phyloP scores from a whole-genome alignment of 2,113 vertebrate genomes.

The Hassar affinis region DNA sequence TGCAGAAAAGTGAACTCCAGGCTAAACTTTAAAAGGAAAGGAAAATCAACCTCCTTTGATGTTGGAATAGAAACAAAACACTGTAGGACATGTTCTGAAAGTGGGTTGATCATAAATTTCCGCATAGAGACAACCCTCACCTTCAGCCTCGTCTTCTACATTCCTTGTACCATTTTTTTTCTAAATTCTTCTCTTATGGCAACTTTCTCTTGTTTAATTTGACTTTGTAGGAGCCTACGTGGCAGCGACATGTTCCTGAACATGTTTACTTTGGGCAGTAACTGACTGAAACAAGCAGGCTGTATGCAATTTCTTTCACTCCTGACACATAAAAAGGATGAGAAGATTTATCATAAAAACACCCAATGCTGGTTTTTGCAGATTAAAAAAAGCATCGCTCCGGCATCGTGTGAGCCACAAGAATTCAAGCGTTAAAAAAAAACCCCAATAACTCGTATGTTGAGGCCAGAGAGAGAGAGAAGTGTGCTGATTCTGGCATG shows the following conservation, averaged over 20 bases:
- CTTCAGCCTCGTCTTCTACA: constrained; percentile 24
- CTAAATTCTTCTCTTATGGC: not conserved
- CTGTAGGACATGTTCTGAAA: constrained; percentile 51
- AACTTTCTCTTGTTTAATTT: not conserved
- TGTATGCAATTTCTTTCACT: constrained; percentile 5
- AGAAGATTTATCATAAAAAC: constrained; percentile 39
- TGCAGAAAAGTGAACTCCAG: constrained; percentile 48
- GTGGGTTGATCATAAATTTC: constrained; percentile 41
- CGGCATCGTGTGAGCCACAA: constrained; percentile 63
- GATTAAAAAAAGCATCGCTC: constrained; percentile 38
- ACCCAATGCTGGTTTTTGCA: constrained; percentile 45
- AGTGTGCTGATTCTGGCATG: constrained; percentile 78
- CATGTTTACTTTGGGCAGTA: not conserved
- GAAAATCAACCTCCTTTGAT: constrained; percentile 48
- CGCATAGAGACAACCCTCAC: constrained; percentile 24
- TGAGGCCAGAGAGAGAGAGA: constrained; percentile 63
- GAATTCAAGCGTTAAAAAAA: constrained; percentile 62
- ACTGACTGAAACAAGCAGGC: constrained; percentile 1
- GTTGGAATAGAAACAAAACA: constrained; percentile 51
- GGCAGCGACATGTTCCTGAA: constrained; percentile 18
- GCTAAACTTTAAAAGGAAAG: constrained; percentile 51
- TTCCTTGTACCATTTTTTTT: constrained; percentile 15
- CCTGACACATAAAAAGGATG: constrained; percentile 22
- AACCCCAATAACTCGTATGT: constrained; percentile 68
- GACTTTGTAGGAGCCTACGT: not conserved